phyloP scores from a whole-genome alignment of 2,113 vertebrate species.

The Amazona vittata region DNA sequence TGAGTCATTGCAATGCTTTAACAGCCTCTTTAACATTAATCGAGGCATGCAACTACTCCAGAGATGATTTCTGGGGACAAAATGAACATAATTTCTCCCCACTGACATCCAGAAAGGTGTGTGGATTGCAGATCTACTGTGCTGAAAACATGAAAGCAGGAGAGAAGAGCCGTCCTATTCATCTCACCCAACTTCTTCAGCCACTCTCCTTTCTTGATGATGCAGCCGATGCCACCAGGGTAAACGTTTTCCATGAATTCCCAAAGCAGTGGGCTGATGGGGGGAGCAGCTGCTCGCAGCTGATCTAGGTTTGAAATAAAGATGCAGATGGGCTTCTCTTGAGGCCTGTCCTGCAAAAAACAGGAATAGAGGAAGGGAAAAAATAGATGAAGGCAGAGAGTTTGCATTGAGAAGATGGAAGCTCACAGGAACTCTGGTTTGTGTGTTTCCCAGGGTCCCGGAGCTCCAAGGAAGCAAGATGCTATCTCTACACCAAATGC shows the following conservation, averaged over 20 bases:
- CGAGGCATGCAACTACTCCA: neutral
- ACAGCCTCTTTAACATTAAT: neutral
- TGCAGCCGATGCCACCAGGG: conserved; percentile 89
- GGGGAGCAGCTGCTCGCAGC: conserved; percentile 80
- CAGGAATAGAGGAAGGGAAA: neutral
- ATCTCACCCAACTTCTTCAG: conserved; percentile 81
- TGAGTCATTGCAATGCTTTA: neutral
- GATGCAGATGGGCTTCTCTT: conserved; percentile 89
- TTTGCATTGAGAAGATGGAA: rapidly evolving
- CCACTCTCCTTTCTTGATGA: conserved; percentile 89
- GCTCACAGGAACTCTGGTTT: neutral
- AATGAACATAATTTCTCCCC: neutral
- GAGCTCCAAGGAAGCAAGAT: neutral
- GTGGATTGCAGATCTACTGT: neutral
- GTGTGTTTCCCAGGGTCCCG: neutral
- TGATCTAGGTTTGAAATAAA: conserved; percentile 89
- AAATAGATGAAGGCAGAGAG: neutral
- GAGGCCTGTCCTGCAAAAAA: conserved; percentile 82
- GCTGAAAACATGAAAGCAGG: neutral
- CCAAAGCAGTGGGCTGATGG: conserved; percentile 88
- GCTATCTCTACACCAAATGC: neutral
- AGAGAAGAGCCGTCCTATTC: neutral
- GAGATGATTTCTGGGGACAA: neutral
- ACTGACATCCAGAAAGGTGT: neutral
- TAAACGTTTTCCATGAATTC: conserved; percentile 90